Base-by-base conservation (phyloP, 2,888 invertebrate genomes). In the Cheilosia pagana region DNA sequence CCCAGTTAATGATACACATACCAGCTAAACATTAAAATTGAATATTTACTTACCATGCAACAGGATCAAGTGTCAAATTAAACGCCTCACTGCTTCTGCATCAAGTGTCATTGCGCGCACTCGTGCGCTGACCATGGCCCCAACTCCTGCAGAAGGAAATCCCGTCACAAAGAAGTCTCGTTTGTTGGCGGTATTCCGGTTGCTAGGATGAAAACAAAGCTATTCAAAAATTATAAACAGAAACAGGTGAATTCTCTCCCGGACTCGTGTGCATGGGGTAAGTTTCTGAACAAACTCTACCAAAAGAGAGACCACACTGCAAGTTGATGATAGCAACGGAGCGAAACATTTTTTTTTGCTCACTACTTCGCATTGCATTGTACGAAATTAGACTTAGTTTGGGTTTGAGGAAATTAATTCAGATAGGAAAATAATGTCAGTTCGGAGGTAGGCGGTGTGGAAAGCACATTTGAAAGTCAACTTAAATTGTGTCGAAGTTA, bases 1-100 rank as follows among this genome's bases (percentile, higher is more conserved):
- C 57, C 65, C 39, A 21, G 35, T 65, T 59, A 67, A 67, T 57
- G 28, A 25, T 12, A 12, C 12, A 35, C 35, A 35, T 12, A 35
- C 12, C 35, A 16, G 2, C 31, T 21, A 23, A 45, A 25, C 16
- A 35, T 59, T 71, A 35, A 14, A 35, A 41, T 25, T 45, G 63
- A 50, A 71, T 63, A 60, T 39, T 45, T 1, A 31, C 55, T 57
- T 41, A 19, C 71, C 63, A 83, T 85, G 70, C 81, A 85, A 85
- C 85, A 85, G 85, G 85, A 75, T 81, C 85, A 75, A 53, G 60
- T 75, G 55, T 81, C 75, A 70, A 81, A 81, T 81, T 81, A 70
- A 41, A 75, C 71, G 85, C 70, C 70, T 65, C 55, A 55, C 59
- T 76, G 60, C 53, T n/a, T 35, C 16, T 67, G 75, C 55, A 81